A percentile compares a stretch with the other conserved stretches of the same genome.
These are phyloP conservation scores for Penaeus japonicus DNA, from an alignment of 1,140 invertebrate genomes.

Conservation along the genomic window DNA sequence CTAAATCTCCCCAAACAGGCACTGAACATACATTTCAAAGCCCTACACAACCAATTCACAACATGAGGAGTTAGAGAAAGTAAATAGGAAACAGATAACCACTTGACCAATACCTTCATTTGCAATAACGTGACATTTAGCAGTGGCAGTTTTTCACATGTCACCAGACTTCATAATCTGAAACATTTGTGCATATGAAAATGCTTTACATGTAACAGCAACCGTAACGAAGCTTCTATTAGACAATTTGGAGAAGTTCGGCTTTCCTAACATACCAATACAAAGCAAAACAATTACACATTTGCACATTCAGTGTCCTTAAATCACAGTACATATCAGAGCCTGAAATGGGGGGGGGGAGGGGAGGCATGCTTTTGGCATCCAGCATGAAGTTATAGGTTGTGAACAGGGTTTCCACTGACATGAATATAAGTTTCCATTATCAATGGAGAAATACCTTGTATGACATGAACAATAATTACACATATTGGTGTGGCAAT, in stretches of 20 bases:
- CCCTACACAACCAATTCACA: slow-evolving; percentile 55
- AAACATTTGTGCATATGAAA: neutral
- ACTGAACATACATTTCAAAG: slow-evolving; percentile 54
- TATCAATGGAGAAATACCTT: slow-evolving; percentile 46
- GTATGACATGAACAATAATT: slow-evolving; percentile 48
- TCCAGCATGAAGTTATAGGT: slow-evolving; percentile 41
- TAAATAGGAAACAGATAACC: slow-evolving; percentile 10
- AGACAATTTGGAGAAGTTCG: slow-evolving; percentile 16
- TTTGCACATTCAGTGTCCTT: slow-evolving; percentile 51
- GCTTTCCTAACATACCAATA: slow-evolving; percentile 26
- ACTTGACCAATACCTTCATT: slow-evolving; percentile 25
- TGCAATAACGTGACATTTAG: neutral
- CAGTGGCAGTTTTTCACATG: neutral
- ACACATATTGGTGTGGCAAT: slow-evolving; percentile 51
- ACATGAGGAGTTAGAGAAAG: slow-evolving; percentile 8
- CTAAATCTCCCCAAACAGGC: slow-evolving; percentile 53
- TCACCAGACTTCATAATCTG: neutral
- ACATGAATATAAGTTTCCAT: slow-evolving; percentile 39
- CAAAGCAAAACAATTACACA: slow-evolving; percentile 44
- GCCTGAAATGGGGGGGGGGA: slow-evolving; percentile 48
- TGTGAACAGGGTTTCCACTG: slow-evolving; percentile 46
- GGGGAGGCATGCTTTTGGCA: slow-evolving; percentile 48
- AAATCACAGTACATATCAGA: slow-evolving; percentile 55
- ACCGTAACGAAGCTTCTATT: slow-evolving; percentile 6
- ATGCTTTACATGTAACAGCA: neutral